Conservation (phyloP, 1,140 invertebrate species). For the Geopemphigus sp. region DNA sequence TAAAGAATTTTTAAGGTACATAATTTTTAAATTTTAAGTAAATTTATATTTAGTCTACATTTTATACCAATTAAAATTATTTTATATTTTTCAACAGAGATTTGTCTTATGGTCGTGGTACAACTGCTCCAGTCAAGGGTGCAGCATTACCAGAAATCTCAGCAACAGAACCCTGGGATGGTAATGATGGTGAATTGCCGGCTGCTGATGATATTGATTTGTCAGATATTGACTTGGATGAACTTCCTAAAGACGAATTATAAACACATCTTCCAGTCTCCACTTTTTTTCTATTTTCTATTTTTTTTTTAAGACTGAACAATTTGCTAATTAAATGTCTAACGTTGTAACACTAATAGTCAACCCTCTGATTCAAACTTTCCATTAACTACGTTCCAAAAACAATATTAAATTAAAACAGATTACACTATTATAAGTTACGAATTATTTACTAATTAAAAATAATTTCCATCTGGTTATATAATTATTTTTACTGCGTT, state of each 20-base stretch:
- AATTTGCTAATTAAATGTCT: conserved; percentile 15
- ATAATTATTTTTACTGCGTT: neutral
- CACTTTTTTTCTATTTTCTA: neutral
- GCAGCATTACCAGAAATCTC: conserved; percentile 77
- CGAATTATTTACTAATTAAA: conserved; percentile 7
- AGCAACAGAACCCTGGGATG: conserved; percentile 85
- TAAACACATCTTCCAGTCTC: neutral
- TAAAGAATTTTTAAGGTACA: conserved; percentile 82
- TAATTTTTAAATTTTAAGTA: neutral
- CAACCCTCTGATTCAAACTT: conserved; percentile 1
- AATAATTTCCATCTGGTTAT: neutral
- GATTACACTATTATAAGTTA: neutral
- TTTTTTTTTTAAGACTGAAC: conserved; percentile 47
- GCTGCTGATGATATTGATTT: conserved; percentile 90
- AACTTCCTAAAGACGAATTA: conserved; percentile 79
- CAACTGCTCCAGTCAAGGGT: conserved; percentile 85
- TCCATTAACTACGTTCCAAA: neutral
- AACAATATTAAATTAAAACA: neutral
- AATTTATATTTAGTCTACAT: neutral
- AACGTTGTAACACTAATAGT: conserved; percentile 16
- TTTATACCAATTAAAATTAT: neutral
- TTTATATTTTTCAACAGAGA: conserved; percentile 63
- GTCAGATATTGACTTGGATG: conserved; percentile 84
- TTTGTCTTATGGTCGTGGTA: conserved; percentile 90
- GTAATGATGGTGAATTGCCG: conserved; percentile 89